phyloP scores from a whole-genome alignment of 2,113 vertebrate species.

The Tragelaphus imberbis region DNA sequence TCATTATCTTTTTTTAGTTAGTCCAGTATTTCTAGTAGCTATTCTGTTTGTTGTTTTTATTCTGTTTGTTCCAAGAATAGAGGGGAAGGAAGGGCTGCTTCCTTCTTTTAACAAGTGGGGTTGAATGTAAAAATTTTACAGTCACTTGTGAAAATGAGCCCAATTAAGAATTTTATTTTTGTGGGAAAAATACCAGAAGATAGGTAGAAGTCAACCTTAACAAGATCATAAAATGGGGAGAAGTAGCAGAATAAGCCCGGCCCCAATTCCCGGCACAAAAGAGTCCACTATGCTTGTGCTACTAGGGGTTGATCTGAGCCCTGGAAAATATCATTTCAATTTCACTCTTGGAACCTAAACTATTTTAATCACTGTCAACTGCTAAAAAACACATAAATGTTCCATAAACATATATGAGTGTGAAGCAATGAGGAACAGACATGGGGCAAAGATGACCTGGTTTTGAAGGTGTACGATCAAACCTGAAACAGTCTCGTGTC shows the following conservation, averaged over 20 bases:
- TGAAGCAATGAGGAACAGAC: background rate
- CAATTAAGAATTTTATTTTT: slow-evolving; percentile 39
- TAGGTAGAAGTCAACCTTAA: background rate
- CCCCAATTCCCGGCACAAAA: background rate
- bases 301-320: background rate
- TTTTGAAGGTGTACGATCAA: background rate
- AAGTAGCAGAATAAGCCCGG: background rate
- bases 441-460: background rate
- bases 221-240: background rate
- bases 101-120: background rate
- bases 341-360: background rate
- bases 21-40: background rate
- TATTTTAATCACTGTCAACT: background rate
- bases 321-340: background rate
- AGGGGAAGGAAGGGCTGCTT: background rate
- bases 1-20: background rate
- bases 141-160: slow-evolving; percentile 24
- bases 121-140: slow-evolving; percentile 45
- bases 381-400: background rate
- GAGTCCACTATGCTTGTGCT: accelerated
- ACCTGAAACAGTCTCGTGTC: background rate
- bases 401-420: background rate
- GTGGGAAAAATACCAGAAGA: background rate
- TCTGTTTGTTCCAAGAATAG: background rate
- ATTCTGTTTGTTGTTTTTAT: slow-evolving; percentile 12